Base-by-base conservation (phyloP, 1,140 invertebrate species). In the Drosophila baimaii region DNA sequence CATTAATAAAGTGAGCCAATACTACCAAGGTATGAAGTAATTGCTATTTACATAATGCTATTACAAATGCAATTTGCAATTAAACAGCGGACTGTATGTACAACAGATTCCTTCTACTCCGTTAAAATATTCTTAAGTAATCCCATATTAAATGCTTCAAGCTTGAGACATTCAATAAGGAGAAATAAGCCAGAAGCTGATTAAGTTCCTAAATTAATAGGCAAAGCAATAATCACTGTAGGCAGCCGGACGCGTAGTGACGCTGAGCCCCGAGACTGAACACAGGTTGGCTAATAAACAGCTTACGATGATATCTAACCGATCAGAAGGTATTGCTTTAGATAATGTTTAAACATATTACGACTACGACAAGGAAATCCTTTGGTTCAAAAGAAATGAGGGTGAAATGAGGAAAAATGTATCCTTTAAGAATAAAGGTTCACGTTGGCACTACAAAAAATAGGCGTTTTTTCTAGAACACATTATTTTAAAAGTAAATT, bases 1-100 rank as follows among this genome's bases (percentile, higher is more conserved):
- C 54, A 80, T 79, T 64, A 80, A 57, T 37, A 35, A 46, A 70
- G 68, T 69, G 66, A 70, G 72, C 57, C 69, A 71, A 66, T 72
- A 66, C 49, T 8, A 49, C 37, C 44, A 35, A 55, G n/a, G n/a
- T 25, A 29, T 39, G 13, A n/a, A 13, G n/a, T 33, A 52, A 15
- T 21, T 33, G 29, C 12, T 15, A 35, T 49, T 49, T 35, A 31
- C 17, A 13, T n/a, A 17, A 43, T 25, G 27, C 2, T 15, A 33
- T 64, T 57, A 7, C 17, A 12, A 31, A 43, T 43, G 37, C 27
- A 64, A 39, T 43, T 41, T n/a, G 57, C 39, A n/a, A 54, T 19
- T 21, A 41, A 25, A 12, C 23, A 47, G n/a, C 17, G 10, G 8
- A 17, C 9, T 49, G 5, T 0, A 12, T 49, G 23, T 47, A 23